Evolutionary conservation across 2,797 vertebrate genomes (phyloP).

Genomic region (Trachops cirrhosus): DNA sequence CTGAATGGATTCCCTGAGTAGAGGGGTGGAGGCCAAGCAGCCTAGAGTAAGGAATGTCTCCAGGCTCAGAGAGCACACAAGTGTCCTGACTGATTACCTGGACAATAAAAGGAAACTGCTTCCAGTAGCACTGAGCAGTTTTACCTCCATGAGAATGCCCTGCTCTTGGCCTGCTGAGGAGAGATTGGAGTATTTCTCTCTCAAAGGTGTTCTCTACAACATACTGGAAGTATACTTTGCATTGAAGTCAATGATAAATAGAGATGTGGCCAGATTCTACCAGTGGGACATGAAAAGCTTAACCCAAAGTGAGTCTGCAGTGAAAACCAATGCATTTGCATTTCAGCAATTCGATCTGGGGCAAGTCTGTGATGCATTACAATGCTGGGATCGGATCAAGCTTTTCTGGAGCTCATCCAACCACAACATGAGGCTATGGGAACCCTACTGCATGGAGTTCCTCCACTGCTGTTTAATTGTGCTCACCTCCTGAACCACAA

Average conservation of each 20-base stretch:
- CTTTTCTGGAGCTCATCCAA: conserved; percentile 78
- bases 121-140: not conserved
- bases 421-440: conserved; percentile 73
- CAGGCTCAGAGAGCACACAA: not conserved
- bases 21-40: not conserved
- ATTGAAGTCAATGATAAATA: conserved; percentile 43
- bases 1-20: not conserved
- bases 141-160: not conserved
- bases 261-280: conserved; percentile 59
- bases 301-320: conserved; percentile 53
- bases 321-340: conserved; percentile 70
- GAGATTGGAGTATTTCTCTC: conserved; percentile 14
- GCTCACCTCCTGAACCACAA: conserved; percentile 72
- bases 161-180: not conserved
- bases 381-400: conserved; percentile 75
- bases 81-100: not conserved
- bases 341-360: conserved; percentile 72
- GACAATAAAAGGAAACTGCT: not conserved
- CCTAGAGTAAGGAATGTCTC: not conserved
- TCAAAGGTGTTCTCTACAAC: conserved; percentile 2
- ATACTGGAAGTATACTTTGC: conserved; percentile 40
- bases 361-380: conserved; percentile 73
- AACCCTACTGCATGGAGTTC: conserved; percentile 70
- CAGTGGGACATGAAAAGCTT: conserved; percentile 61
- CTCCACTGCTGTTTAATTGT: conserved; percentile 73